Base-by-base conservation (phyloP, 2,797 vertebrate genomes). In the Danionella dracula region DNA sequence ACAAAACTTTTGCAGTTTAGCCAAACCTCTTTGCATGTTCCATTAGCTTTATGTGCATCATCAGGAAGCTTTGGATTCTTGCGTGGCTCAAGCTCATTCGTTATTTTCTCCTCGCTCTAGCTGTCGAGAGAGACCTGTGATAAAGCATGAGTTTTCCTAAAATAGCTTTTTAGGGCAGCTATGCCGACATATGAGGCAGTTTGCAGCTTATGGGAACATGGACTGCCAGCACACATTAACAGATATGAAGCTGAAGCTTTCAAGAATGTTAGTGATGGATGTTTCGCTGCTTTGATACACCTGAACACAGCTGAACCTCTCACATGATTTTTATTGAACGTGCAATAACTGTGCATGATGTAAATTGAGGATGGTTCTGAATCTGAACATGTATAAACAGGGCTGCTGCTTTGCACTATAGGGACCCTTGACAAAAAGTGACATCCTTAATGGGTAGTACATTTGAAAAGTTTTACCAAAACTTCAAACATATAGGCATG, bases 161-260 rank as follows among this genome's bases (percentile, higher is more conserved):
- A 74, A 74, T 70, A 67, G 61, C 62, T 60, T 56, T 53, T 66
- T 27, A 60, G 66, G 66, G 46, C 66, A 69, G 58, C 38, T 40
- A 62, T n/a, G 51, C 23, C 23, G 21, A 66, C 42, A 35, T 29
- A 51, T 48, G 58, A 55, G 61, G 55, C 55, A 69, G 60, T 66
- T 59, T 53, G 8, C 59, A 48, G 42, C 66, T 31, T 8, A 16
- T n/a, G 48, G 41, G 55, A 65, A 34, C 21, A 41, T 20, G 41
- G 23, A 38, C 51, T 66, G 46, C 49, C 32, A 15, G 32, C 13
- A 21, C 19, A 8, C 56, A 31, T 60, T 51, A 37, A 60, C 41
- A 37, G 57, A 32, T 34, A 19, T 42, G 50, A 19, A 44, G 19
- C 48, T 12, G 17, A 15, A 32, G 45, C n/a, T 21, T 61, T 35